Percentiles rank a stretch among this genome's conserved stretches.
phyloP scores from a whole-genome alignment of 1,140 invertebrate genomes.

The Drosophila gunungcola region DNA sequence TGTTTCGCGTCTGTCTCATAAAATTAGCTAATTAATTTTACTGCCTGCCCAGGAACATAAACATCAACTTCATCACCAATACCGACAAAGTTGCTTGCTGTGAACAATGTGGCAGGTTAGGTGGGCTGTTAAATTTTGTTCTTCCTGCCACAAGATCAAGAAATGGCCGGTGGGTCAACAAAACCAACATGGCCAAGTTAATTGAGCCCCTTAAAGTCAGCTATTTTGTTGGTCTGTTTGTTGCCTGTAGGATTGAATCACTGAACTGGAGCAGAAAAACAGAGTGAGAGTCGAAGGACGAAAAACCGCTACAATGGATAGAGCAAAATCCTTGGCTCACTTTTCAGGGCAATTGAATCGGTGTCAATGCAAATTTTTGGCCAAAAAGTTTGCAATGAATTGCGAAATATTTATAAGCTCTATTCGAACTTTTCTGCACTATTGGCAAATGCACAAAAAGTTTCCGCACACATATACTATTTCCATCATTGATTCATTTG shows the following conservation, averaged over 20 bases:
- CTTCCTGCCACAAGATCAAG: constrained; percentile 5
- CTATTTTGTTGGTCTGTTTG: not conserved
- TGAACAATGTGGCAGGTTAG: constrained; percentile 11
- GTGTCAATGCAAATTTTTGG: constrained; percentile 42
- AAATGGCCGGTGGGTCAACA: constrained; percentile 17
- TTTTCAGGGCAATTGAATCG: constrained; percentile 29
- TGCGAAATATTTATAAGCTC: constrained; percentile 60
- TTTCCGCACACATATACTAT: constrained; percentile 25
- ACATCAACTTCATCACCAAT: constrained; percentile 36
- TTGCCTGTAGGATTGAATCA: not conserved
- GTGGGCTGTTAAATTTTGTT: constrained; percentile 35
- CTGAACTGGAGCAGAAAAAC: not conserved
- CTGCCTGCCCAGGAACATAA: constrained; percentile 28
- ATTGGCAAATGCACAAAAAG: constrained; percentile 42
- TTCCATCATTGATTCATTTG: constrained; percentile 67
- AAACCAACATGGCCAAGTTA: constrained; percentile 7
- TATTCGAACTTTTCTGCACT: constrained; percentile 43
- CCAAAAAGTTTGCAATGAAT: constrained; percentile 47
- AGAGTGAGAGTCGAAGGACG: not conserved
- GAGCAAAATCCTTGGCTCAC: not conserved
- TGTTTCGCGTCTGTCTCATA: constrained; percentile 20
- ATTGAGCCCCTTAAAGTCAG: constrained; percentile 18
- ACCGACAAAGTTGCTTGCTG: constrained; percentile 11
- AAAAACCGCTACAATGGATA: not conserved
- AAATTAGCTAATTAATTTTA: constrained; percentile 51